Base-by-base conservation (phyloP, 2,113 vertebrate species). In the Pelusios castaneus region DNA sequence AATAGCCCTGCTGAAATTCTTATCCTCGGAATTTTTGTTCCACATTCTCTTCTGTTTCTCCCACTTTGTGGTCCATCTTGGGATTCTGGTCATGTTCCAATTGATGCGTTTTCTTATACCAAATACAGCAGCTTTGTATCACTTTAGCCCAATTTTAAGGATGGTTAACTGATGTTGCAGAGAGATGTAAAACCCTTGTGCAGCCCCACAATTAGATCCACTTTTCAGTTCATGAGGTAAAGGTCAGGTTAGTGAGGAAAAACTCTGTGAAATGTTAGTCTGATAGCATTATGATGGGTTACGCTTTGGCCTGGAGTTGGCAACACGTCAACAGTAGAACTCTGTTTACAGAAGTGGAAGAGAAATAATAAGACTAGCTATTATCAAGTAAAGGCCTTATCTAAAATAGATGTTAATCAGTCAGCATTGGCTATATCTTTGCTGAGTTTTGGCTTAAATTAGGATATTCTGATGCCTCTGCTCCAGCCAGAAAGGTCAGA, bases 131-230 rank as follows among this genome's bases (percentile, higher is more conserved):
- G 85, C 90, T 89, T 95, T 89, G 63, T 95, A 95, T 96, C 93
- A 93, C 95, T 96, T 96, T 88, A 95, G 96, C 89, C 92, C 95
- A 95, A 97, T 96, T 96, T 95, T 92, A 93, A 31, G 94, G 75
- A 88, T 90, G 95, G 96, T 97, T 94, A 89, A 85, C 90, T 93
- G 89, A 94, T 94, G 95, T 85, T 95, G 92, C 92, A 93, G 54
- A 95, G 92, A 93, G 89, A 94, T 93, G 92, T 67, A 92, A 96
- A 56, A 92, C 91, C 77, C 96, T 91, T 95, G 87, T 87, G 91
- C 95, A 84, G 91, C 70, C 49, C 67, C 1, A 2, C 88, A 93
- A 94, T 94, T 94, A 95, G 92, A 96, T 93, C 55, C 94, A 90
- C 93, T 95, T 96, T 92, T 86, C 86, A 94, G 81, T 94, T 95